phyloP scores from a whole-genome alignment of 2,888 invertebrate genomes.

The Heliconius sara region DNA sequence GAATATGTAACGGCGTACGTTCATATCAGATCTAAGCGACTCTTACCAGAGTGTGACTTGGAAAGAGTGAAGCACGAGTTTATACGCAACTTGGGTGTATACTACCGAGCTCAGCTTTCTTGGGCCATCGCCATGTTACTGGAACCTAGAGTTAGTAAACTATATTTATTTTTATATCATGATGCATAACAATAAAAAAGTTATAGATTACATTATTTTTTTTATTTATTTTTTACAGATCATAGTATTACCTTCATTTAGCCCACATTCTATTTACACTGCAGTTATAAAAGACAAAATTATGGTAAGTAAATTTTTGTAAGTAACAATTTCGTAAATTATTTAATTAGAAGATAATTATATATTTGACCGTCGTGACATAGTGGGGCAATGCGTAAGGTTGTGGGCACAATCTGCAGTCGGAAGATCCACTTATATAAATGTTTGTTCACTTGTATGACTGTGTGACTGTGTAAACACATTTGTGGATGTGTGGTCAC shows the following conservation, averaged over 20 bases:
- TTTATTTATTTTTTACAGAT: no score
- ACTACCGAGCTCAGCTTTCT: slow-evolving; percentile 73
- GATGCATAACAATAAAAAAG: no score
- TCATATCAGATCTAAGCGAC: slow-evolving; percentile 54
- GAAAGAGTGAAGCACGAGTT: slow-evolving; percentile 53
- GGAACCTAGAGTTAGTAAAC: slow-evolving; percentile 65
- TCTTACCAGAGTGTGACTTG: slow-evolving; percentile 64
- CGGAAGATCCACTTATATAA: neutral
- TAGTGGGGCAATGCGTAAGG: neutral
- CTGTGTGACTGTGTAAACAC: no score
- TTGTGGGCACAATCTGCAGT: neutral
- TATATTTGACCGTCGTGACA: neutral
- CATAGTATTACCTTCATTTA: slow-evolving; percentile 61
- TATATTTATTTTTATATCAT: neutral
- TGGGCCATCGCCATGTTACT: slow-evolving; percentile 72
- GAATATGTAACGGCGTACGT: slow-evolving; percentile 58
- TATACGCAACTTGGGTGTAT: slow-evolving; percentile 58
- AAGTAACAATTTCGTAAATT: neutral
- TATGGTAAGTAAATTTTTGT: slow-evolving; percentile 57
- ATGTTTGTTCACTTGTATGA: no score
- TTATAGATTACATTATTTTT: no score
- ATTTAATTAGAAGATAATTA: neutral
- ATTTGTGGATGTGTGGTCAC: no score
- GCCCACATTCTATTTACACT: slow-evolving; percentile 53
- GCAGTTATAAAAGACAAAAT: slow-evolving; percentile 71